Evolutionary conservation across 2,888 invertebrate genomes (phyloP), one percentile per base, ranked within the genome.

Genomic region (Tethea ocularis): DNA sequence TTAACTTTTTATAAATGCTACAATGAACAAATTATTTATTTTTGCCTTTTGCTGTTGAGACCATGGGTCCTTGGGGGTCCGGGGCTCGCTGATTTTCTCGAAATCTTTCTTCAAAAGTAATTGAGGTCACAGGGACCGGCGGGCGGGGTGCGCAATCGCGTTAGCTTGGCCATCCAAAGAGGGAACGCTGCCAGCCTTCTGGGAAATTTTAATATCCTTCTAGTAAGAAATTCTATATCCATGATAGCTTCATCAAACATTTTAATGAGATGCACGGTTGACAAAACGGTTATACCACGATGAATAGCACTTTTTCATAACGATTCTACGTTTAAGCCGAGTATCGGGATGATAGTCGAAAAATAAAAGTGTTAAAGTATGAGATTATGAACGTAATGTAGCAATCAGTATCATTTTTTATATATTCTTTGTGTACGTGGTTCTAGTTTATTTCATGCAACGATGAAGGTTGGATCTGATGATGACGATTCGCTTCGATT

Each of bases 191-290:
- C n/a, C n/a, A n/a, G n/a, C n/a, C n/a, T n/a, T n/a, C n/a, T n/a
- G n/a, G n/a, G n/a, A n/a, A n/a, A n/a, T n/a, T n/a, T n/a, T n/a
- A n/a, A n/a, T n/a, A n/a, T 62, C 23, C 62, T 68, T 76, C 74
- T 57, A 72, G 72, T 56, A 1, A 24, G 29, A 57, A 33, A 56
- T 33, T 64, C 26, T 52, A 22, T 20, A 57, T 62, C 68, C 33
- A 58, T 56, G 62, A 56, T 10, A 29, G 46, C 36, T 66, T 72
- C 69, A 75, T 78, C 71, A 68, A 57, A 57, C 59, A 71, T 70
- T 78, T 72, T 86, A 89, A 89, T 88, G 85, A 88, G 84, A 86
- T 82, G 87, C 86, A 84, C 87, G 85, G 84, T 86, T 89, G 88
- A 89, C 89, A 86, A 86, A 87, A 82, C 83, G 80, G 77, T 33